phyloP scores from a whole-genome alignment of 2,888 invertebrate species.

The Steinernema hermaphroditum region DNA sequence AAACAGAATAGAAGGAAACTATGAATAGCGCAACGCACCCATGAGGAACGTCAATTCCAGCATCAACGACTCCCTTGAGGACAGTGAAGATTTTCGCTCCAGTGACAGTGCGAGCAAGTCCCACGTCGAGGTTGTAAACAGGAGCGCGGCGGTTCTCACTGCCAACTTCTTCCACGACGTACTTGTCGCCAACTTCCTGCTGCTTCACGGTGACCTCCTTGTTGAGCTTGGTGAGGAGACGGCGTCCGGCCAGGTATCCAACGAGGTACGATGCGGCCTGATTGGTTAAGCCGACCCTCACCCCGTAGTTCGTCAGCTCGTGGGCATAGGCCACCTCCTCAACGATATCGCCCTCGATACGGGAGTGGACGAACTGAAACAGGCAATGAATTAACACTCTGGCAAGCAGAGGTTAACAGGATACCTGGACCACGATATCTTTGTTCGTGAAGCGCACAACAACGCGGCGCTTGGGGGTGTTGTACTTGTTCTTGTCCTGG shows the following conservation, averaged over 20 bases:
- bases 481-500: too few relatives aligned
- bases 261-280: slow-evolving; percentile 99
- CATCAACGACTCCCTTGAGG: slow-evolving; percentile 97
- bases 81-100: slow-evolving; percentile 95
- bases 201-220: slow-evolving; percentile 84
- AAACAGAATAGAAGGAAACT: too few relatives aligned
- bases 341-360: slow-evolving; percentile 95
- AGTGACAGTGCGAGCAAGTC: slow-evolving; percentile 91
- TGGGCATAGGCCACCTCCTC: slow-evolving; percentile 96
- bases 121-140: slow-evolving; percentile 92
- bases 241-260: slow-evolving; percentile 87
- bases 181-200: slow-evolving; percentile 83
- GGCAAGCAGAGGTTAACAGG: slow-evolving; percentile 40
- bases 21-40: too few relatives aligned
- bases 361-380: slow-evolving; percentile 92
- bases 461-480: too few relatives aligned
- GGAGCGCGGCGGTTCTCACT: slow-evolving; percentile 85
- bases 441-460: too few relatives aligned
- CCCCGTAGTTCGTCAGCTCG: slow-evolving; percentile 90
- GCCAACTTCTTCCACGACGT: too few relatives aligned
- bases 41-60: slow-evolving; percentile 95
- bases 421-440: slow-evolving; percentile 90
- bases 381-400: too few relatives aligned
- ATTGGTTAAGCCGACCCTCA: slow-evolving; percentile 95
- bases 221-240: slow-evolving; percentile 85